These are phyloP conservation scores for Spilosoma lubricipeda DNA, from an alignment of 2,888 invertebrate genomes.

Conservation along the genomic window DNA sequence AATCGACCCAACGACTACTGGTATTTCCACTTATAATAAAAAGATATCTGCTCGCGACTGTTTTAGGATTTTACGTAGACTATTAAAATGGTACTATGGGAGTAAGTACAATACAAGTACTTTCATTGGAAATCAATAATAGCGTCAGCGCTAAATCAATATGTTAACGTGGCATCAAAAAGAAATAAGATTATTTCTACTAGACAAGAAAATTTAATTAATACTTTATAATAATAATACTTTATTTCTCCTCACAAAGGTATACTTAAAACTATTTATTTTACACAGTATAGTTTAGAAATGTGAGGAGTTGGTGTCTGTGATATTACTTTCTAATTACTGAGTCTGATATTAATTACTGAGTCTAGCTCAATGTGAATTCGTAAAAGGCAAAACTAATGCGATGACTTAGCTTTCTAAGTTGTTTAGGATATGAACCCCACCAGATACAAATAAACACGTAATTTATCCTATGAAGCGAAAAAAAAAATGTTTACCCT, in stretches of 20 bases:
- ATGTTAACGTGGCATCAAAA: background rate
- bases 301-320: too few species aligned
- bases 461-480: too few species aligned
- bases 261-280: too few species aligned
- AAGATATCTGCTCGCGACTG: background rate
- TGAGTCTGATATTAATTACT: too few species aligned
- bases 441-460: background rate
- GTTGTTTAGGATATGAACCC: background rate
- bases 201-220: background rate
- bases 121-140: background rate
- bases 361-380: background rate
- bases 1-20: slow-evolving; percentile 2
- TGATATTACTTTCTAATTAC: too few species aligned
- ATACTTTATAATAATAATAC: too few species aligned
- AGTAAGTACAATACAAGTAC: background rate
- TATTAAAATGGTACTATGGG: background rate
- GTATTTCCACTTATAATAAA: background rate
- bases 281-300: too few species aligned
- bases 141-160: background rate
- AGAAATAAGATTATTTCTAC: background rate
- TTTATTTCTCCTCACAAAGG: too few species aligned
- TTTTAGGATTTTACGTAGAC: background rate
- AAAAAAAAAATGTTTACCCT: too few species aligned
- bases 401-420: background rate
- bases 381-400: background rate